Base-by-base conservation (phyloP, 2,888 invertebrate species). In the Polyommatus icarus region DNA sequence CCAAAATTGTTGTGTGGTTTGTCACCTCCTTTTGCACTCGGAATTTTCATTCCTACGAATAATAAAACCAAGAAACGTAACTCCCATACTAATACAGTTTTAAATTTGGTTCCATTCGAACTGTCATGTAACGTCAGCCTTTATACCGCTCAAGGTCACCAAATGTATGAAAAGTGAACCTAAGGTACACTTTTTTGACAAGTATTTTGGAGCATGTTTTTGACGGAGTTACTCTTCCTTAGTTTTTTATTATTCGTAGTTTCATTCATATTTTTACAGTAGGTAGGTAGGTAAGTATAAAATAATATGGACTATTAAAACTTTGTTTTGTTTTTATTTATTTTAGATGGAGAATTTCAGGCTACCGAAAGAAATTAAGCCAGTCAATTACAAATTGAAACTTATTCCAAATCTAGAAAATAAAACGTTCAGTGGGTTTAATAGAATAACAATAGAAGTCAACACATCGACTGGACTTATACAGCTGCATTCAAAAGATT, bases 321-420 rank as follows among this genome's bases (percentile, higher is more conserved):
- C 46, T 40, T 40, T 40, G 10, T 40, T 2, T 59, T 59, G 12
- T 61, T 29, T 80, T 12, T 50, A 72, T 50, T n/a, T 3, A 18
- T 89, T 88, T 78, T 85, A 91, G 91, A 77, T 82, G 36, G 78
- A 80, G 18, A 83, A 84, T 78, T 89, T 89, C 80, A 86, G 91
- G 78, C 87, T 98, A 15, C 96, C 97, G 1, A 89, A 87, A 57
- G 86, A 94, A 67, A 89, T 96, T 0, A 85, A 90, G 50, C 97
- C 98, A 0, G 84, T 87, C 24, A 94, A 95, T 80, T 98, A 98
- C 86, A 95, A 96, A 82, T 89, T 98, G 4, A 92, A 91, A 76
- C 88, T 98, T 54, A 90, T 95, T 84, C 97, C 98, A 0, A 90
- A 97, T 83, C 90, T 97, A 80, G 88, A 87, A 6, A 89, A 86